These are phyloP conservation scores for Sarotherodon lohbergeri DNA, from an alignment of 2,113 vertebrate genomes.

Conservation along the genomic window DNA sequence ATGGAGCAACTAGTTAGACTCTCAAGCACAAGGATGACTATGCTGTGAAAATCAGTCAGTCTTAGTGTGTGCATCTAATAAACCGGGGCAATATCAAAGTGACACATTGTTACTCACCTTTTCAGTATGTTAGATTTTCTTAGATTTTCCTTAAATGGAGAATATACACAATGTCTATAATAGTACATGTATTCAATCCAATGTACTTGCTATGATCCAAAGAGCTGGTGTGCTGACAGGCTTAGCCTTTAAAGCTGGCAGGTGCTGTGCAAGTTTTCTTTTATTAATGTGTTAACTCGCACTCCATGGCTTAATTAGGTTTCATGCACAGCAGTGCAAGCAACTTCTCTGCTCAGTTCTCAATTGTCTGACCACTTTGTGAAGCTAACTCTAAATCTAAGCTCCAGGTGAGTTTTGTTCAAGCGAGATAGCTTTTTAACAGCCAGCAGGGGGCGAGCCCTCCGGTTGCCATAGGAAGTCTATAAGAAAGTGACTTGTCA, in stretches of 20 bases:
- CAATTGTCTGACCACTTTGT: background rate
- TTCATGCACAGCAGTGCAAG: background rate
- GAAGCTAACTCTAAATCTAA: background rate
- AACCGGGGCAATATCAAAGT: background rate
- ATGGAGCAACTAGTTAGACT: background rate
- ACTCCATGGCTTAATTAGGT: background rate
- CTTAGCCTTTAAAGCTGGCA: background rate
- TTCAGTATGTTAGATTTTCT: background rate
- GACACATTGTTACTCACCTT: background rate
- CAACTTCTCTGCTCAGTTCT: background rate
- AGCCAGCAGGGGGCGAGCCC: background rate
- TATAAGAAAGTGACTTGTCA: background rate
- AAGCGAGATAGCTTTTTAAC: background rate
- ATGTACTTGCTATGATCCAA: background rate
- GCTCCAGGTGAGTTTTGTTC: background rate
- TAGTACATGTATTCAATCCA: background rate
- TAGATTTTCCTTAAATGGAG: background rate
- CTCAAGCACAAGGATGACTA: background rate
- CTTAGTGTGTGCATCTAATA: background rate
- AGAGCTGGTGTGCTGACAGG: background rate
- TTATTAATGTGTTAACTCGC: background rate
- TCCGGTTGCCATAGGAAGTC: background rate
- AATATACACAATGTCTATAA: background rate
- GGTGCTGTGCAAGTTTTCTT: background rate
- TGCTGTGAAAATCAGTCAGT: background rate